Conservation (phyloP, 2,888 invertebrate genomes). For the Vannuccia rotundouncinata region DNA sequence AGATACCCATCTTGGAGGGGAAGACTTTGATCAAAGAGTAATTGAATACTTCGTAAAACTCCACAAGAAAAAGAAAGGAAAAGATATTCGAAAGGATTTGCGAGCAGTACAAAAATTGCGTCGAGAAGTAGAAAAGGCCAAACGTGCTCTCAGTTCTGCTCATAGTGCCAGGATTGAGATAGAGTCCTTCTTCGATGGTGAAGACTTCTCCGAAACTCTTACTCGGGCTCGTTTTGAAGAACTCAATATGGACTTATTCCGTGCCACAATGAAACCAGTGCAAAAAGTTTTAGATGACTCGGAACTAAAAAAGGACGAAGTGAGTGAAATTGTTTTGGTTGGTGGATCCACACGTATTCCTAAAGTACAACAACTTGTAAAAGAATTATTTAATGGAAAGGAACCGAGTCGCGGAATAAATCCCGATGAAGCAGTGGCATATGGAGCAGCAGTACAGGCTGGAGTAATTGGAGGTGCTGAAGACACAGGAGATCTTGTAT, state of each 20-base stretch:
- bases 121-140: constrained; percentile 93
- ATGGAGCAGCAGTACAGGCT: constrained; percentile 79
- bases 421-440: constrained; percentile 97
- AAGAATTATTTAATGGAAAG: constrained; percentile 80
- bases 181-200: constrained; percentile 93
- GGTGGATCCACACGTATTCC: constrained; percentile 98
- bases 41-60: constrained; percentile 98
- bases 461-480: constrained; percentile 77
- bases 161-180: constrained; percentile 97
- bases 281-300: constrained; percentile 85
- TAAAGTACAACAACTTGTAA: constrained; percentile 69
- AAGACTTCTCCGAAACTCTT: constrained; percentile 93
- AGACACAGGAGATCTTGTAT: constrained; percentile 89
- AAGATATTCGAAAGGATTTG: constrained; percentile 85
- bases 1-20: constrained; percentile 91
- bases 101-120: constrained; percentile 89
- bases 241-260: constrained; percentile 74
- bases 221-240: constrained; percentile 98
- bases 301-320: constrained; percentile 93
- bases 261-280: constrained; percentile 78
- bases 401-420: constrained; percentile 92
- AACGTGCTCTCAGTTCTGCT: constrained; percentile 83
- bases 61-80: constrained; percentile 96
- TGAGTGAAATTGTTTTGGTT: constrained; percentile 95
- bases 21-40: constrained; percentile 95